A percentile compares a stretch with the other conserved stretches of the same genome.
These are phyloP conservation scores for Leptinotarsa undecemlineata DNA, from an alignment of 1,140 invertebrate genomes.

Conservation along the genomic window DNA sequence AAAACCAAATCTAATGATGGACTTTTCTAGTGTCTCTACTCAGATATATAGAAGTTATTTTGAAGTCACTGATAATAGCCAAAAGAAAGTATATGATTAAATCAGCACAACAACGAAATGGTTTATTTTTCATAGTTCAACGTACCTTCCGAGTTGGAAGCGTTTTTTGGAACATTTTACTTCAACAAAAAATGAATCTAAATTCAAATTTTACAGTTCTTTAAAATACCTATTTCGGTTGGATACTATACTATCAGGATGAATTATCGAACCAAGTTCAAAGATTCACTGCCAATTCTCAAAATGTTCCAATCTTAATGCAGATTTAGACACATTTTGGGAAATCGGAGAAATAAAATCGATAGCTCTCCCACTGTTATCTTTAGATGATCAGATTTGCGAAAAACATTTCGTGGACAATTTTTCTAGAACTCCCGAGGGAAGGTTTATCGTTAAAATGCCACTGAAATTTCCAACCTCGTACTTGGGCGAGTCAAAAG, in stretches of 20 bases:
- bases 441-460: constrained; percentile 24
- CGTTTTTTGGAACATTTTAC: constrained; percentile 19
- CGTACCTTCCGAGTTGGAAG: too few species aligned
- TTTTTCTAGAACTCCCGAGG: constrained; percentile 11
- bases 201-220: background rate
- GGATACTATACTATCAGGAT: constrained; percentile 23
- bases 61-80: too few species aligned
- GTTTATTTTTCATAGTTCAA: too few species aligned
- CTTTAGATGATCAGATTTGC: constrained; percentile 22
- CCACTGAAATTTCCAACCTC: constrained; percentile 27
- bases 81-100: too few species aligned
- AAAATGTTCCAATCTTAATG: background rate
- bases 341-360: constrained; percentile 29
- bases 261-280: background rate
- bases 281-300: background rate
- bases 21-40: too few species aligned
- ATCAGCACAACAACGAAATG: too few species aligned
- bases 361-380: background rate
- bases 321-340: constrained; percentile 28
- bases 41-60: too few species aligned
- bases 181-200: too few species aligned
- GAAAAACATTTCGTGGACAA: constrained; percentile 29
- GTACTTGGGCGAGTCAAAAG: background rate
- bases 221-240: constrained; percentile 30
- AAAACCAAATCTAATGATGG: too few species aligned